Conservation (phyloP, 2,797 vertebrate species). For the Lepilemur ruficaudatus region DNA sequence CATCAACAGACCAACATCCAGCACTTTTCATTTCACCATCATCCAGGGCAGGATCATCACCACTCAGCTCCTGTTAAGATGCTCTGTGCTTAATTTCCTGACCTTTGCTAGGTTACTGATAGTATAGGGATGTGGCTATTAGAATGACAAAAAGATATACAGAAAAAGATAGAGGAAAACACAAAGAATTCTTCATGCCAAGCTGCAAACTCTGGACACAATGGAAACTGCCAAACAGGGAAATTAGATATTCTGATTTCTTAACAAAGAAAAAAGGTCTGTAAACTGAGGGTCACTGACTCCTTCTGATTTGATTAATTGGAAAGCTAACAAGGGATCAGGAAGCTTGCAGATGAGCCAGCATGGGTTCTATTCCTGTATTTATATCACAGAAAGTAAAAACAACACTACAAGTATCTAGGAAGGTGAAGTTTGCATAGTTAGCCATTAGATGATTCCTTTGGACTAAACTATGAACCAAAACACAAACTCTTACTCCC, state of each 20-base stretch:
- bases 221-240: background rate
- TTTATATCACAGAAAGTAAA: background rate
- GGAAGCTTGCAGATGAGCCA: background rate
- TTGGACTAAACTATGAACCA: background rate
- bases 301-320: background rate
- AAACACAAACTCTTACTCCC: background rate
- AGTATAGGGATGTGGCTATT: background rate
- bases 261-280: background rate
- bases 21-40: accelerated
- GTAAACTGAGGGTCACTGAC: background rate
- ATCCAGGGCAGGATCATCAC: background rate
- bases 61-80: background rate
- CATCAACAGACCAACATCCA: accelerated
- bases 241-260: background rate
- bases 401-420: too few species aligned
- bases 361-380: background rate
- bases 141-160: background rate
- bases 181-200: background rate
- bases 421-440: background rate
- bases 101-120: background rate
- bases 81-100: background rate
- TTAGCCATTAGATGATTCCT: background rate
- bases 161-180: background rate
- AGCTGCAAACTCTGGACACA: background rate
- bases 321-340: background rate